Evolutionary conservation across 2,888 invertebrate species (phyloP), one percentile per base, ranked within the genome.

Genomic region (Fragum fragum): DNA sequence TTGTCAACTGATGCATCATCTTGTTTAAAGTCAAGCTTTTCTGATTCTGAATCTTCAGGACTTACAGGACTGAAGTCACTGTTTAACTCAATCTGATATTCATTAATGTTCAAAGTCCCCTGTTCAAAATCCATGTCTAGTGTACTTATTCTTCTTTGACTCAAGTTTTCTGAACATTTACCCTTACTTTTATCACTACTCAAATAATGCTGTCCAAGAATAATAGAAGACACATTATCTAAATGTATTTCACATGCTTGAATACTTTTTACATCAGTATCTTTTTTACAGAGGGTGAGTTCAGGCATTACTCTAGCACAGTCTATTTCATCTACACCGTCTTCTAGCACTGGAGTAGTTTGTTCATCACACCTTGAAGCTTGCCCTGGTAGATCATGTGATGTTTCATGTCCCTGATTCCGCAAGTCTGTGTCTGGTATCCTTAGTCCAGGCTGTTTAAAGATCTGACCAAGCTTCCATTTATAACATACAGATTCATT

Each of bases 361-460:
- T 18, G n/a, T 14, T 14, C 47, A 9, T 47, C 47, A 14, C n/a
- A 3, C 2, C 14, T 14, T 18, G 14, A 14, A 47, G 14, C 47
- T 16, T 9, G 14, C n/a, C 5, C 47, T 47, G 47, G 16, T 18
- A 18, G 16, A 9, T 47, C 47, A 9, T 21, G 23, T 14, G 2
- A 23, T 23, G 32, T 36, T 36, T 36, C 32, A 36, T 36, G 32
- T 36, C 32, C 9, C 5, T 36, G 3, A 6, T 6, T 6, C 32
- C 9, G 32, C 3, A 3, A 6, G 32, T 36, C 9, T 3, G 32
- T 36, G 32, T 36, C 9, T 5, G 14, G 47, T 32, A 77, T 73
- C 68, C 86, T 66, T 26, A 86, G 70, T 32, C 86, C 86, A n/a
- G 86, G 79, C 69, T 83, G 83, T 73, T 86, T 86, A 3, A 86